These are phyloP conservation scores for Spinus pinus DNA, from an alignment of 2,797 vertebrate species.

Conservation along the genomic window DNA sequence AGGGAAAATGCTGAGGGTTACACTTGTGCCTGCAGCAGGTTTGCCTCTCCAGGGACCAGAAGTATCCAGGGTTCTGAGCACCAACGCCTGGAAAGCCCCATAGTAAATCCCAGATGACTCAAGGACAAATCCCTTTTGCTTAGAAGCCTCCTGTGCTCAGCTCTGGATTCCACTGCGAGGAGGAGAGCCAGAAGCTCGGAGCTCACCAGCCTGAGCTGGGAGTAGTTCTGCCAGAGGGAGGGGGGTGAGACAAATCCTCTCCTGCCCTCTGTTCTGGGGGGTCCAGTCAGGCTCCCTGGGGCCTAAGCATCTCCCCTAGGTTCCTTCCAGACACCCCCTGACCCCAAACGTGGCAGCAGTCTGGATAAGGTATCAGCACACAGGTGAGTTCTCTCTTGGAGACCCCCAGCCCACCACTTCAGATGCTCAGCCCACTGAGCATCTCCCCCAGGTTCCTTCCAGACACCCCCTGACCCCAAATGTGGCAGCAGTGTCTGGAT, in stretches of 20 bases:
- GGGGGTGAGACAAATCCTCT: not conserved
- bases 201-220: not conserved
- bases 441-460: not conserved
- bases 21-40: not conserved
- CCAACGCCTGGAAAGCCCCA: accelerated
- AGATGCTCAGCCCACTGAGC: no score
- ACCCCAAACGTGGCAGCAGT: accelerated
- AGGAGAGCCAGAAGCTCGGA: not conserved
- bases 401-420: accelerated
- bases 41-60: not conserved
- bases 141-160: not conserved
- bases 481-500: accelerated
- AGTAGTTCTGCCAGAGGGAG: not conserved
- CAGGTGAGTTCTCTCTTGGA: accelerated
- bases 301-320: not conserved
- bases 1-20: not conserved
- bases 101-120: not conserved
- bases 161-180: not conserved
- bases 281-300: not conserved
- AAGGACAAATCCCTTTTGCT: not conserved
- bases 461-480: accelerated
- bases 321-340: not conserved
- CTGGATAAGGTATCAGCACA: accelerated
- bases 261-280: not conserved
- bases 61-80: not conserved